Base-by-base conservation (phyloP, 2,888 invertebrate genomes). In the Lithophane socia region DNA sequence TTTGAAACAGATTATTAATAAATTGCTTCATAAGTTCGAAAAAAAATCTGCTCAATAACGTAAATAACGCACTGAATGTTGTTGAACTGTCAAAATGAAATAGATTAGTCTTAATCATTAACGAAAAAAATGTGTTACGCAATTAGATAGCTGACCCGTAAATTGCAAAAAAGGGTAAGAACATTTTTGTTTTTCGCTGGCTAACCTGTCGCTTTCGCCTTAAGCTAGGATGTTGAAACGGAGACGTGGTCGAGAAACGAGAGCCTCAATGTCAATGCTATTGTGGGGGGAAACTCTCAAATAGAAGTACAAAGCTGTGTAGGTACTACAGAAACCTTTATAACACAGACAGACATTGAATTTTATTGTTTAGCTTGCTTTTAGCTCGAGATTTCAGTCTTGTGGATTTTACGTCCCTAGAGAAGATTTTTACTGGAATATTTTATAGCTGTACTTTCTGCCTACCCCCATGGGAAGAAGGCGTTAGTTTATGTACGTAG, bases 231-330 rank as follows among this genome's bases (percentile, higher is more conserved):
- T 29, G 4, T 67, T 68, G 37, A 76, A 76, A 84, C 64, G 44
- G 44, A 52, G 67, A 47, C 49, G 73, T 42, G 63, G 77, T 73
- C 63, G 61, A 49, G 49, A 58, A 82, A 73, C 64, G 72, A 73
- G 68, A 61, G 84, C 69, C 71, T 86, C 78, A 87, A 86, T 78
- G 88, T 75, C 86, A 83, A 80, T 69, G 80, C 56, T 66, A 54
- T 69, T 67, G 44, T 54, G 72, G 64, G 68, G 63, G 77, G 21
- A 73, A 73, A 58, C 56, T 76, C 47, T 70, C 21, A 47, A 75
- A 0, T 49, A 16, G 5, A 7, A 49, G 64, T 77, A 73, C 69
- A 77, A 63, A 67, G 44, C 58, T 75, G 47, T 75, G 71, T 73
- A 29, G 29, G 1, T 29, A 71, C 24, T 54, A 42, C 61, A 74